A percentile compares a stretch with the other conserved stretches of the same genome.
These are phyloP conservation scores for Antennarius striatus DNA, from an alignment of 2,113 vertebrate genomes.

Conservation along the genomic window DNA sequence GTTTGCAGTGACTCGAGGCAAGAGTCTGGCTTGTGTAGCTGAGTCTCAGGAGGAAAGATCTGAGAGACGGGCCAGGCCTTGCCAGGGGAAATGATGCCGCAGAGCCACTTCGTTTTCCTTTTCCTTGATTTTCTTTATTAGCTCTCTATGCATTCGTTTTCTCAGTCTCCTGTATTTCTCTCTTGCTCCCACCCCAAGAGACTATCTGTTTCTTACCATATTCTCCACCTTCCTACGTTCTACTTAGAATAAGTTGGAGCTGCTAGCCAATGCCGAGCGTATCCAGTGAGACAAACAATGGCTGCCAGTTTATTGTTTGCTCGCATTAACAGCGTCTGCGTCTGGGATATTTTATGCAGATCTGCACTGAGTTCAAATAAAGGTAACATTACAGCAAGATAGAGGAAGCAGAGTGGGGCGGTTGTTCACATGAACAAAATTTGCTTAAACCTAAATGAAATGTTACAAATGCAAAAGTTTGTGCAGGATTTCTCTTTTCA, in stretches of 20 bases:
- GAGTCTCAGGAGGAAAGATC: constrained; percentile 49
- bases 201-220: constrained; percentile 4
- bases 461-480: constrained; percentile 18
- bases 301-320: constrained; percentile 32
- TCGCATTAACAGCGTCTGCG: constrained; percentile 6
- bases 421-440: constrained; percentile 8
- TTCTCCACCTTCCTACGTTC: constrained; percentile 9
- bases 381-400: constrained; percentile 21
- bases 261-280: constrained; percentile 15
- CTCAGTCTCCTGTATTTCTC: constrained; percentile 1
- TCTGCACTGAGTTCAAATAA: constrained; percentile 40
- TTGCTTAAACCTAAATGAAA: constrained; percentile 34
- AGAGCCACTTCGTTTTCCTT: constrained; percentile 8
- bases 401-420: constrained; percentile 11
- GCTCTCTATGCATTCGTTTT: constrained; percentile 5
- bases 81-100: constrained; percentile 8
- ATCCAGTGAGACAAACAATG: constrained; percentile 25
- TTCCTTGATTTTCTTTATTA: constrained; percentile 13
- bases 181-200: not conserved
- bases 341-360: constrained; percentile 6
- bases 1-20: constrained; percentile 44
- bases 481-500: constrained; percentile 1
- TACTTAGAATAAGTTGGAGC: constrained; percentile 32
- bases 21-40: constrained; percentile 28
- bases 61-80: constrained; percentile 51